phyloP scores from a whole-genome alignment of 2,888 invertebrate genomes.

The Lithophane leautieri region DNA sequence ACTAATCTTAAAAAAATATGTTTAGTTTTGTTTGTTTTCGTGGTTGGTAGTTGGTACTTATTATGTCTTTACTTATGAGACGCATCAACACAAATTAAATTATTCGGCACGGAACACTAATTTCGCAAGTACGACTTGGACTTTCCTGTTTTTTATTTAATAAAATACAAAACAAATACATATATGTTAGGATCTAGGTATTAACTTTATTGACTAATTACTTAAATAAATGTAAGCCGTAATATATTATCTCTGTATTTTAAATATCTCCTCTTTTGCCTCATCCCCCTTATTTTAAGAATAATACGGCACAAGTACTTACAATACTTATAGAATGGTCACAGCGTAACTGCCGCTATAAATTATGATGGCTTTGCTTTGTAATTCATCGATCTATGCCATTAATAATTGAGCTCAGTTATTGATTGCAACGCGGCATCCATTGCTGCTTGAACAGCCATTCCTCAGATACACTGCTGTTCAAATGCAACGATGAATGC shows the following conservation, averaged over 20 bases:
- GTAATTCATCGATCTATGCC: not conserved
- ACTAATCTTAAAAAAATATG: no score
- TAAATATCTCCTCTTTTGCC: not conserved
- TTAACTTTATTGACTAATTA: constrained; percentile 46
- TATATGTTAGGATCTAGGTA: constrained; percentile 41
- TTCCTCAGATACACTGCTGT: not conserved
- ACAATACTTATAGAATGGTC: not conserved
- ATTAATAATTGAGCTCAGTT: not conserved
- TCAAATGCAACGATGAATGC: not conserved
- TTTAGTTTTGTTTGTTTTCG: not conserved
- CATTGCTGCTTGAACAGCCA: not conserved
- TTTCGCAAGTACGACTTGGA: constrained; percentile 35
- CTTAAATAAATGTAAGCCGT: constrained; percentile 63
- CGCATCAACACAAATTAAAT: not conserved
- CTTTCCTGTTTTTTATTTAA: constrained; percentile 36
- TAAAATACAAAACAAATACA: constrained; percentile 39
- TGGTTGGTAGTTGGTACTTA: not conserved
- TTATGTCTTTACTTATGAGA: not conserved
- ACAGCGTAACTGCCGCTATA: no score
- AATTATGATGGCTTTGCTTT: not conserved
- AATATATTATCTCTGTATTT: not conserved
- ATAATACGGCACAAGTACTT: not conserved
- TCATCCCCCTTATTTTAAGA: not conserved
- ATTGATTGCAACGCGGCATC: not conserved
- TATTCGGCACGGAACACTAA: constrained; percentile 4